These are phyloP conservation scores for Actinia tenebrosa DNA, from an alignment of 64 coral and sea anemone genomes.

Conservation along the genomic window DNA sequence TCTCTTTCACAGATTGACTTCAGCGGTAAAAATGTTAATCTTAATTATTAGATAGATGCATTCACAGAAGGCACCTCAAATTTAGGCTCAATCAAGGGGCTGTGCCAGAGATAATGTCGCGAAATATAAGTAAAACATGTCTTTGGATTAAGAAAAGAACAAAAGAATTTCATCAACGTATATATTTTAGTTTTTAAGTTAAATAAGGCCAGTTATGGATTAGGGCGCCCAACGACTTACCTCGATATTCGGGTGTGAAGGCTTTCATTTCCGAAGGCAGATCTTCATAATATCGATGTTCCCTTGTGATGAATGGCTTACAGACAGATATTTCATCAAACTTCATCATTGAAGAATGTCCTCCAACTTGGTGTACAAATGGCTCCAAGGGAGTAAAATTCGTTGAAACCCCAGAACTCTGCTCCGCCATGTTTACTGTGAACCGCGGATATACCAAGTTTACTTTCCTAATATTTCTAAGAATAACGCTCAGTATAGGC, in stretches of 20 bases:
- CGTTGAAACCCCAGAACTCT: conserved; percentile 1
- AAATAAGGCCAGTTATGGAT: background rate
- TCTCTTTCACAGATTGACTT: background rate
- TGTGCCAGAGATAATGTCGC: background rate
- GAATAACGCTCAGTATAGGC: background rate
- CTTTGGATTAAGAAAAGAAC: background rate
- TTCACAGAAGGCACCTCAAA: background rate
- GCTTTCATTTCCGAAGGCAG: conserved; percentile 78
- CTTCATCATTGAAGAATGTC: conserved; percentile 90
- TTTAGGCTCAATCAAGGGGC: background rate
- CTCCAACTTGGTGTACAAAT: conserved; percentile 96
- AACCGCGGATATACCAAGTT: background rate
- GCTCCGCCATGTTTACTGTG: conserved; percentile 36
- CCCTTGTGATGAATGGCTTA: conserved; percentile 81
- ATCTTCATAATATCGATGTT: conserved; percentile 91
- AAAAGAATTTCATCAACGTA: background rate
- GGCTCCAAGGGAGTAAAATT: conserved; percentile 79
- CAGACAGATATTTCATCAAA: conserved; percentile 91
- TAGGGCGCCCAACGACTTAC: conserved; percentile 37
- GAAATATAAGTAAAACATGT: background rate
- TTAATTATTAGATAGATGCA: background rate
- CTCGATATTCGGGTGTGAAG: conserved; percentile 84
- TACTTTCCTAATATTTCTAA: background rate
- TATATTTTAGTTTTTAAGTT: background rate
- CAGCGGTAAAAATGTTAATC: background rate